Evolutionary conservation across 1,140 invertebrate genomes (phyloP), one percentile per base, ranked within the genome.

Genomic region (Elymnias hypermnestra): DNA sequence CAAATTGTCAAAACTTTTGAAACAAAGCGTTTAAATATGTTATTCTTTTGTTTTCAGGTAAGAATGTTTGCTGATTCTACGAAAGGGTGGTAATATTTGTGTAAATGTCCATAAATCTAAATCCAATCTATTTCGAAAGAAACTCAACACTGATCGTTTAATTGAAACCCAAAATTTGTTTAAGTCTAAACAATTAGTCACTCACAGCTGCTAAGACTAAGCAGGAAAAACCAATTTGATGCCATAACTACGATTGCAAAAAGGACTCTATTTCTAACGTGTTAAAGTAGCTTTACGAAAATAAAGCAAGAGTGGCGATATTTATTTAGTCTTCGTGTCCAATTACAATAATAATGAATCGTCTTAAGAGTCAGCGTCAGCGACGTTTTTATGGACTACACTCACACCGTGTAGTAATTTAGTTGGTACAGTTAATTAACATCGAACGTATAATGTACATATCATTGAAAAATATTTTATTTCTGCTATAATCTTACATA

Each of bases 31-130:
- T n/a, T n/a, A n/a, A n/a, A n/a, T n/a, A n/a, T n/a, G n/a, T n/a
- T n/a, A n/a, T 13, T 44, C 21, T 44, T 44, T 53, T 57, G 35
- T 57, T 48, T 39, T 29, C 49, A 57, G 54, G 54, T 57, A 57
- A 53, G 49, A 40, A 7, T 4, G 1, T 6, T 14, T 13, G 3
- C 23, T 33, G 18, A 15, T 31, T 14, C 18, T 15, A 14, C 28
- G 18, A 21, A 33, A 22, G 14, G 29, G 13, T 15, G 15, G 29
- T 33, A 29, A 13, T 2, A n/a, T n/a, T n/a, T n/a, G n/a, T 6
- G 3, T 21, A 26, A 9, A n/a, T 26, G 3, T 3, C 25, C 1
- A n/a, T 26, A 3, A 26, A 7, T n/a, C 6, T 9, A 26, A 26
- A 26, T n/a, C 25, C 25, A 9, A 26, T 9, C 29, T 31, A 31